Percentiles rank a stretch among this genome's conserved stretches.
phyloP scores from a whole-genome alignment of 2,113 vertebrate genomes.

The Ancistrus triradiatus region DNA sequence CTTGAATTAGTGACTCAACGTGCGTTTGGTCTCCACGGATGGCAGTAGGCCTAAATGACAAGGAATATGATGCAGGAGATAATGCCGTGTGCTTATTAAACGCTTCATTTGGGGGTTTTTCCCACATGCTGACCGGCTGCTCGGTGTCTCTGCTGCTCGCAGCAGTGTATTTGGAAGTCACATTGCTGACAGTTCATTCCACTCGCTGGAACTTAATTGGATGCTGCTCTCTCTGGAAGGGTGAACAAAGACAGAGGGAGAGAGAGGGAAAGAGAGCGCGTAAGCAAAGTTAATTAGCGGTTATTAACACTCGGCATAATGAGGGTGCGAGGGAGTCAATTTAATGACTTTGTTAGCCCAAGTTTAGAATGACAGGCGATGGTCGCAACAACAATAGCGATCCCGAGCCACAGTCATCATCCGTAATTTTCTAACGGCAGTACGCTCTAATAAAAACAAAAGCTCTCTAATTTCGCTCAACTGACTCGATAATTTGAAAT shows the following conservation, averaged over 20 bases:
- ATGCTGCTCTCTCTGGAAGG: slow-evolving; percentile 66
- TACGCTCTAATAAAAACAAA: slow-evolving; percentile 76
- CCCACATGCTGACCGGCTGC: not conserved
- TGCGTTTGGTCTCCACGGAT: not conserved
- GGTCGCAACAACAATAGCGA: slow-evolving; percentile 74
- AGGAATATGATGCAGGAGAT: not conserved
- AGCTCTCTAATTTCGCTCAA: slow-evolving; percentile 75
- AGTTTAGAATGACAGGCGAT: slow-evolving; percentile 76
- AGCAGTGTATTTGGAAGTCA: slow-evolving; percentile 17
- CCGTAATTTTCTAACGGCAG: slow-evolving; percentile 73
- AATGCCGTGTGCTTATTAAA: not conserved
- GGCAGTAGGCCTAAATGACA: not conserved
- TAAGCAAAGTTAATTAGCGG: slow-evolving; percentile 80
- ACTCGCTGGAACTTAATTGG: slow-evolving; percentile 67
- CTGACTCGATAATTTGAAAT: slow-evolving; percentile 77
- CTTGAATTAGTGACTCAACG: not conserved
- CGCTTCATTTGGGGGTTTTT: not conserved
- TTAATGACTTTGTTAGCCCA: slow-evolving; percentile 80
- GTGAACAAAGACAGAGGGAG: slow-evolving; percentile 50
- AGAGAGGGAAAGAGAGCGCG: slow-evolving; percentile 40
- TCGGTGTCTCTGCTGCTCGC: not conserved
- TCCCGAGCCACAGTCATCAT: slow-evolving; percentile 68
- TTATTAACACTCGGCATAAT: slow-evolving; percentile 80
- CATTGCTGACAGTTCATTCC: slow-evolving; percentile 48
- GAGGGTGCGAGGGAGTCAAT: slow-evolving; percentile 79